Evolutionary conservation across 2,797 vertebrate genomes (phyloP), one percentile per base, ranked within the genome.

Genomic region (Geotrypetes seraphini): DNA sequence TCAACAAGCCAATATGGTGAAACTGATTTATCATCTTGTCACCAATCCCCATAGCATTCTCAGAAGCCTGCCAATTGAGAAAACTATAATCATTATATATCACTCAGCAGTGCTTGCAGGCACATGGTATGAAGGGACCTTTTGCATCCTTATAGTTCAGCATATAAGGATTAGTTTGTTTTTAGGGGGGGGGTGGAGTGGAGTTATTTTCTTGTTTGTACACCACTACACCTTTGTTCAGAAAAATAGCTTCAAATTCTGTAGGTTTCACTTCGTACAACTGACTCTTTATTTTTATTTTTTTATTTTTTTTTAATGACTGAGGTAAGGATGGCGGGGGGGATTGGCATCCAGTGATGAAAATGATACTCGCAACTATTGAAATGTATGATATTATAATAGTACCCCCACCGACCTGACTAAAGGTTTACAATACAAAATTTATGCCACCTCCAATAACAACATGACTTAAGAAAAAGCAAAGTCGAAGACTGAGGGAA

Each of bases 1-100:
- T 91, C 85, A 89, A 80, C 79, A 84, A 81, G 79, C 79, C 89
- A 81, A 83, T 86, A 79, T 56, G 59, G 68, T 78, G 69, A 75
- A 81, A 86, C 72, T 63, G 73, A 95, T 95, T 80, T 75, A 89
- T 95, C 89, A 92, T 81, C 62, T 73, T 91, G 90, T 89, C 91
- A 87, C 60, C 59, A 71, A 65, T 79, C 79, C 79, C 74, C 50
- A 47, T 46, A 63, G 71, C 63, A 62, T 40, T 54, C 49, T 41
- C 30, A 55, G 53, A 70, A 78, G 66, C 66, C 76, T 86, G 72
- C 57, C 84, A 86, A 87, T 86, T 79, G 79, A 69, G 50, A 58
- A 56, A 58, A 45, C 25, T 31, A 34, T 50, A 79, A 71, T 78
- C 66, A 62, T 59, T 63, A 63, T 65, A 50, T 47, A 73, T 66